Evolutionary conservation across 2,797 vertebrate species (phyloP).

Genomic region (Sternarchorhynchus goeldii): DNA sequence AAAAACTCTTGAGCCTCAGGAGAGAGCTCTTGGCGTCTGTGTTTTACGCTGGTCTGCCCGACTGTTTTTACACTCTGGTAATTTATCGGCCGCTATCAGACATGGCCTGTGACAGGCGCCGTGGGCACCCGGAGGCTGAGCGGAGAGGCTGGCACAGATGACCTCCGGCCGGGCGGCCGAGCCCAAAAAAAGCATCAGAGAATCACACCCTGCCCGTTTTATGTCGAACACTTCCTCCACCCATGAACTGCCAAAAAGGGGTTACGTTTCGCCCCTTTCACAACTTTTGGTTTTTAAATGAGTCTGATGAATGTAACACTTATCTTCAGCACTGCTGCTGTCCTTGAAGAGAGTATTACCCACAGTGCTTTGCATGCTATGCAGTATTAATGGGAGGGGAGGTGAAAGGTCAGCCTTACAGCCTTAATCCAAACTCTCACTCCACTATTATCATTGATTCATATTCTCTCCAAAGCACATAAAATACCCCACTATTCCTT

Average conservation of each 20-base stretch:
- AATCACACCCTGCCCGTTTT: conserved; percentile 39
- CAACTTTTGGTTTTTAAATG: conserved; percentile 59
- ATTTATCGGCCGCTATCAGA: conserved; percentile 67
- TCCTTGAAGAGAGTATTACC: conserved; percentile 48
- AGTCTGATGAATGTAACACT: conserved; percentile 66
- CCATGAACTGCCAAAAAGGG: conserved; percentile 59
- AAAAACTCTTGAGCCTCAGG: conserved; percentile 59
- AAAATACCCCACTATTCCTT: conserved; percentile 59
- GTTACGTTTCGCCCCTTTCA: conserved; percentile 69
- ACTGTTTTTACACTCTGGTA: conserved; percentile 71
- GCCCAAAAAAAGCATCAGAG: conserved; percentile 26
- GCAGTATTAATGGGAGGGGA: conserved; percentile 58
- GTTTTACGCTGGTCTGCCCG: conserved; percentile 67
- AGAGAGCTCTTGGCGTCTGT: conserved; percentile 67
- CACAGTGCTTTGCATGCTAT: conserved; percentile 56
- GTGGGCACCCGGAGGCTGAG: background rate
- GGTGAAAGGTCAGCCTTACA: conserved; percentile 61
- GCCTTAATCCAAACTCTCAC: conserved; percentile 46
- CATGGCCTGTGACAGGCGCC: conserved; percentile 38
- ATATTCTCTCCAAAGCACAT: conserved; percentile 57
- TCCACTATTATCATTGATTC: conserved; percentile 70
- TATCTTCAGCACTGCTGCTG: conserved; percentile 56
- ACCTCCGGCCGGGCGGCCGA: conserved; percentile 8
- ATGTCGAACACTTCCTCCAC: background rate
- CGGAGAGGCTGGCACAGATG: conserved; percentile 29